phyloP scores from a whole-genome alignment of 2,888 invertebrate species.

The Dasypogon diadema region DNA sequence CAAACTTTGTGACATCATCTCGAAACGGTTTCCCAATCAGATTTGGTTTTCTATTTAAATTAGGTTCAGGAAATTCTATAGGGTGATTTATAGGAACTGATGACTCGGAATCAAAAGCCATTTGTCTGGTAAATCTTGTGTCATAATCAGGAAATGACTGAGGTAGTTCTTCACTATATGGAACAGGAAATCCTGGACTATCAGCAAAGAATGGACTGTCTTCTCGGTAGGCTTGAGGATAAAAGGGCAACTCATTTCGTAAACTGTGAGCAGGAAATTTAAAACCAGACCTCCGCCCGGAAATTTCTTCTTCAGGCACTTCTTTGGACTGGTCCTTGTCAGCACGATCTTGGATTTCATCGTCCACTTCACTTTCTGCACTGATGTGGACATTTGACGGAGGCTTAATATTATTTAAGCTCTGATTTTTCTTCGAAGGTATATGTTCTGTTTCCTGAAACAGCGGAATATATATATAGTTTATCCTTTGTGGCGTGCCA shows the following conservation, averaged over 20 bases:
- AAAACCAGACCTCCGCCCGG: constrained; percentile 67
- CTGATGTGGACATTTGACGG: constrained; percentile 60
- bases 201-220: constrained; percentile 66
- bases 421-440: constrained; percentile 60
- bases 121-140: constrained; percentile 63
- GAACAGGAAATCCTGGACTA: constrained; percentile 60
- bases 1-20: constrained; percentile 69
- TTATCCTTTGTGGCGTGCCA: constrained; percentile 57
- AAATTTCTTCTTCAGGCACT: constrained; percentile 50
- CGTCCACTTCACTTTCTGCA: constrained; percentile 61
- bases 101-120: constrained; percentile 63
- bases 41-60: constrained; percentile 64
- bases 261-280: constrained; percentile 66
- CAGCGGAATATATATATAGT: constrained; percentile 66
- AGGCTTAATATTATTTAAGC: constrained; percentile 62
- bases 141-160: constrained; percentile 57
- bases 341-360: constrained; percentile 61
- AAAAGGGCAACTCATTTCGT: constrained; percentile 65
- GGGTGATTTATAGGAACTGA: constrained; percentile 59
- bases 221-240: constrained; percentile 68
- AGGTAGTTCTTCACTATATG: constrained; percentile 64
- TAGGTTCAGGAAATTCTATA: constrained; percentile 66
- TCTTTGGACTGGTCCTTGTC: constrained; percentile 59
- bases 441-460: constrained; percentile 57
- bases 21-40: constrained; percentile 64